phyloP scores from a whole-genome alignment of 2,888 invertebrate species.

The Labia minor region DNA sequence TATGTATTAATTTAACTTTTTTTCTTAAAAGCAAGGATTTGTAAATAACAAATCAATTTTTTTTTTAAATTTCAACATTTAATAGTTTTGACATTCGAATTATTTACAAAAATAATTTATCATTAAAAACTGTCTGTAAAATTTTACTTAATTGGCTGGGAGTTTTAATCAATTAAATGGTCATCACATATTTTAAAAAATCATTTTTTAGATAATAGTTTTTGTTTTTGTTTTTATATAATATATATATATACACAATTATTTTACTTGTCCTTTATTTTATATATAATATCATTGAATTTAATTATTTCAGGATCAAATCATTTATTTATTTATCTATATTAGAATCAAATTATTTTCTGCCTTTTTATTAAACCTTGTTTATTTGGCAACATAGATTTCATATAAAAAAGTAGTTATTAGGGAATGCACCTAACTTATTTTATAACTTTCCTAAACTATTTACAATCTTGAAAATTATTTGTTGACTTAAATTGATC shows the following conservation, averaged over 20 bases:
- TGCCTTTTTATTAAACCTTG: conserved; percentile 22
- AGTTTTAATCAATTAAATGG: not conserved
- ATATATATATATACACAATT: not conserved
- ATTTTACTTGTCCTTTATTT: not conserved
- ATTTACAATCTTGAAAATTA: conserved; percentile 21
- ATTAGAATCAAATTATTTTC: conserved; percentile 20
- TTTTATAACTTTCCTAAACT: conserved; percentile 20
- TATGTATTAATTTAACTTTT: not conserved
- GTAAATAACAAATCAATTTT: not conserved
- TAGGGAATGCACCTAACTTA: conserved; percentile 24
- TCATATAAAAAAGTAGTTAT: conserved; percentile 23
- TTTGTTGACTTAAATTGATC: conserved; percentile 16
- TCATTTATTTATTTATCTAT: conserved; percentile 9
- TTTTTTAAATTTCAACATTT: conserved; percentile 1
- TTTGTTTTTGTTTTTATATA: too few species aligned
- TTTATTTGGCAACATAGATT: conserved; percentile 24
- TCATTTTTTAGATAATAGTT: too few species aligned
- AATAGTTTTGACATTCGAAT: conserved; percentile 4
- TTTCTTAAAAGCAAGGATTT: not conserved
- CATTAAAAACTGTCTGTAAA: conserved; percentile 6
- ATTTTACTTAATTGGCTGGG: conserved; percentile 7
- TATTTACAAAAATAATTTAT: conserved; percentile 13
- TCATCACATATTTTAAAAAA: conserved; percentile 5
- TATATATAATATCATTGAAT: conserved; percentile 1
- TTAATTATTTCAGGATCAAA: not conserved